These are phyloP conservation scores for Achatina immaculata DNA, from an alignment of 1,140 invertebrate species.

Conservation along the genomic window DNA sequence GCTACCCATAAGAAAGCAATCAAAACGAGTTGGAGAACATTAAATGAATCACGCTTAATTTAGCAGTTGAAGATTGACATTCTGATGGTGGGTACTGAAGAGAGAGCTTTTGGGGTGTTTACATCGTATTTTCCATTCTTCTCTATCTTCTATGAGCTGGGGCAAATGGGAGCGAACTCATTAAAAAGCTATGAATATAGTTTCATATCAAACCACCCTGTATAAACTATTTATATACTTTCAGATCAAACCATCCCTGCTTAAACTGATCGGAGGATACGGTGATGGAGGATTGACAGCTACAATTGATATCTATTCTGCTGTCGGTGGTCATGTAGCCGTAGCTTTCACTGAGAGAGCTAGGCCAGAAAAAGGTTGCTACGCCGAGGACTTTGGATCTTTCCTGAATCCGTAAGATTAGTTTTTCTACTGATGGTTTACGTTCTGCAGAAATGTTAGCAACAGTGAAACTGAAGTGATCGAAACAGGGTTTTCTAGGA, in stretches of 20 bases:
- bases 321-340: not conserved
- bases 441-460: no score
- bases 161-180: not conserved
- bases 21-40: no score
- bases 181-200: not conserved
- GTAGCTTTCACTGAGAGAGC: slow-evolving; percentile 9
- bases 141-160: not conserved
- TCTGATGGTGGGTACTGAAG: no score
- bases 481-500: no score
- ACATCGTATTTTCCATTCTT: no score
- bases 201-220: not conserved
- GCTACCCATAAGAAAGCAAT: no score
- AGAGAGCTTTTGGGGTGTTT: no score
- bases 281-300: not conserved
- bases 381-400: slow-evolving; percentile 18
- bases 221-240: not conserved
- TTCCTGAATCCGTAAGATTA: slow-evolving; percentile 14
- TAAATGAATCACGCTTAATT: no score
- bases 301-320: not conserved
- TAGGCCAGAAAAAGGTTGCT: slow-evolving; percentile 9
- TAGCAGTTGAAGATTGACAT: no score
- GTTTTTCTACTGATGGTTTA: no score
- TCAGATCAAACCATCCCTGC: not conserved
- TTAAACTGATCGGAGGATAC: not conserved
- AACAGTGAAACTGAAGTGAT: no score